Evolutionary conservation across 2,797 vertebrate genomes (phyloP), one percentile per base, ranked within the genome.

Genomic region (Etheostoma perlongum): DNA sequence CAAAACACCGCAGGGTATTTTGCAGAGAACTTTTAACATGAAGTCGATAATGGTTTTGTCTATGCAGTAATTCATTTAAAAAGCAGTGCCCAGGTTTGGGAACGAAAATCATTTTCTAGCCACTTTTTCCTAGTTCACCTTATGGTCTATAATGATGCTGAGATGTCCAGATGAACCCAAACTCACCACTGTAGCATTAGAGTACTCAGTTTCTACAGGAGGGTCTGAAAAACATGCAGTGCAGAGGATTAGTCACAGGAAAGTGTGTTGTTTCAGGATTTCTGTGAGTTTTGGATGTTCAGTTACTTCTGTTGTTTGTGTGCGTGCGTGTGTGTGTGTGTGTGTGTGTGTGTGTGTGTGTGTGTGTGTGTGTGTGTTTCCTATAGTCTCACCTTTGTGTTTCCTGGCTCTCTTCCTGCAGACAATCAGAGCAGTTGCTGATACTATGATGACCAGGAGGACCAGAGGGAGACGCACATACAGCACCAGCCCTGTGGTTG

Each of bases 121-220:
- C 33, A 36, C 8, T 36, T 36, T 36, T 36, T 9, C 33, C 8
- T 36, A 36, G 8, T 36, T 36, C 33, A 36, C 33, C 33, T 36
- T 10, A 36, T 36, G 33, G 8, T 8, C 33, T 36, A 36, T 1
- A 4, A 55, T 2, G 7, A 52, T 9, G n/a, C 46, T 51, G 47
- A 58, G 10, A 64, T 2, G 4, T 25, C 10, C 60, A n/a, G 0
- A 66, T 54, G 4, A 6, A 44, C 55, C 61, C 15, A 47, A 42
- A 73, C 79, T 18, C 67, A 85, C 81, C 67, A 14, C 6, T 1
- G 18, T 19, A 8, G 14, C 6, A 0, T 59, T 2, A 0, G 0
- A 7, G 0, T 9, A 1, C 0, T n/a, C 51, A 0, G 16, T 12
- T 63, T 76, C 61, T 16, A 1, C 16, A 13, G n/a, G 55, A 64